phyloP scores from a whole-genome alignment of 2,113 vertebrate species.

The Amia ocellicauda region DNA sequence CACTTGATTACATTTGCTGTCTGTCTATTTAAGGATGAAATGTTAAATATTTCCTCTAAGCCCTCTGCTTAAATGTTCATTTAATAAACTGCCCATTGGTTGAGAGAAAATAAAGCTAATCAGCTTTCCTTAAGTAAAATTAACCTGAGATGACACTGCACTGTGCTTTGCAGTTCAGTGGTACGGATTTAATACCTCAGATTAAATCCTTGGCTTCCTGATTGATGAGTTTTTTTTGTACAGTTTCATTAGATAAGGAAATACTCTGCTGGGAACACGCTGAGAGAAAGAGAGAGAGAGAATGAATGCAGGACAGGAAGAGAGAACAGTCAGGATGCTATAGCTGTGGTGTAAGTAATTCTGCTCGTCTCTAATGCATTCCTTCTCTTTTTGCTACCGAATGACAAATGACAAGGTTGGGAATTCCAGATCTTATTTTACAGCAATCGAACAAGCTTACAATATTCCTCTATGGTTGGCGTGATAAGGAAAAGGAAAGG shows the following conservation, averaged over 20 bases:
- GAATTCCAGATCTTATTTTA: no score
- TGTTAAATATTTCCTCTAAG: neutral
- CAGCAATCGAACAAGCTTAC: neutral
- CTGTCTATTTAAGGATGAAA: no score
- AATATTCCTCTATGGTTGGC: neutral
- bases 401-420: neutral
- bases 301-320: neutral
- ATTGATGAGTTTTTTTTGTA: conserved; percentile 19
- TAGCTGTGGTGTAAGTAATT: no score
- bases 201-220: conserved; percentile 4
- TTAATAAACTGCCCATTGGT: conserved; percentile 1
- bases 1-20: no score
- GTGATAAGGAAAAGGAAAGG: neutral
- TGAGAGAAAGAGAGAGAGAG: neutral
- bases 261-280: neutral
- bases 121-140: conserved; percentile 8
- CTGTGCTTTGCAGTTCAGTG: neutral
- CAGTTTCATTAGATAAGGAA: conserved; percentile 2
- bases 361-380: no score
- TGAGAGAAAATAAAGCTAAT: neutral
- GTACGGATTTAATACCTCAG: neutral
- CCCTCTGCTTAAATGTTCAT: conserved; percentile 1
- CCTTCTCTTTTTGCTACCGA: neutral
- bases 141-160: neutral
- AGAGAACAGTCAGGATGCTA: neutral